Evolutionary conservation across 2,888 invertebrate species (phyloP).

Genomic region (Limnephilus rhombicus): DNA sequence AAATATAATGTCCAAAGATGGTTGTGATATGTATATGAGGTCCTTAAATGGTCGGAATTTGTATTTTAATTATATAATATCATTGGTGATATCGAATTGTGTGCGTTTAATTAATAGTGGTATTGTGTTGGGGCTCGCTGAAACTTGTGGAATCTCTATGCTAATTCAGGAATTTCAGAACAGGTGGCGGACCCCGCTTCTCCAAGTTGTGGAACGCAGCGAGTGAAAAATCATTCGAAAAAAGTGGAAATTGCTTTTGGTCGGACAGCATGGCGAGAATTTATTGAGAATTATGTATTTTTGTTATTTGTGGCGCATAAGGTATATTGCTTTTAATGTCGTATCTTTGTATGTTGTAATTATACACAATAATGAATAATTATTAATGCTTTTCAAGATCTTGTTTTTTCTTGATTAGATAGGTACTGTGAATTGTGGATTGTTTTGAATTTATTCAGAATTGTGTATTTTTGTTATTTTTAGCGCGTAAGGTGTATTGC

Average conservation of each 20-base stretch:
- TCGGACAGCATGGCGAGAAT: background rate
- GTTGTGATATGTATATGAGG: background rate
- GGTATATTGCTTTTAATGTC: no score
- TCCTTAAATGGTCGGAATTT: background rate
- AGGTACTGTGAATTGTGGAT: no score
- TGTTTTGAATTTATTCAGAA: no score
- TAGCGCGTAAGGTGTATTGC: background rate
- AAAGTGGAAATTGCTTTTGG: background rate
- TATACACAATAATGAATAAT: no score
- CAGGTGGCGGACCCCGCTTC: slow-evolving; percentile 4
- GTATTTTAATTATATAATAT: slow-evolving; percentile 13
- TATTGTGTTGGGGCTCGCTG: background rate
- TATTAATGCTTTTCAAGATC: no score
- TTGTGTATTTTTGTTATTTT: no score
- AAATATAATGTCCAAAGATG: background rate
- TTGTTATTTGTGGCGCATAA: background rate
- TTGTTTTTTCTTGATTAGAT: no score
- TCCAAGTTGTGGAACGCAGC: background rate
- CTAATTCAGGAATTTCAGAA: slow-evolving; percentile 18
- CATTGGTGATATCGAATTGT: slow-evolving; percentile 11
- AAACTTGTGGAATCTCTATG: slow-evolving; percentile 8
- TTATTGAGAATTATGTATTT: background rate
- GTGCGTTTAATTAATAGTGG: slow-evolving; percentile 17
- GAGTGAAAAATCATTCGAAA: background rate
- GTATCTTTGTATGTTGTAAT: background rate